Evolutionary conservation across 2,113 vertebrate genomes (phyloP).

Genomic region (Pyrgilauda ruficollis): DNA sequence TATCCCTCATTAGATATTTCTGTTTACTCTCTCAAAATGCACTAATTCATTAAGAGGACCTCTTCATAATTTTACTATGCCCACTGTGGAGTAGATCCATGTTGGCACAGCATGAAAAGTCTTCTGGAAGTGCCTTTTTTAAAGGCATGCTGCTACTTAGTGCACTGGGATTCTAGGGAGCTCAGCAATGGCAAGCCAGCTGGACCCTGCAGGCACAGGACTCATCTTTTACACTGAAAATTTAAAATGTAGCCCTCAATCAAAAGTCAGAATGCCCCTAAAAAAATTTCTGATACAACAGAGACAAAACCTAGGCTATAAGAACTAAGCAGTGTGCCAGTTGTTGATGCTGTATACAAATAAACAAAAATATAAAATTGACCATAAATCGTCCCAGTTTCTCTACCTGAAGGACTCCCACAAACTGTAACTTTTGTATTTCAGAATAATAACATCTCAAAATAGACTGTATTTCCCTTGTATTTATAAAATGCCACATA

Average conservation of each 20-base stretch:
- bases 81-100: rapidly evolving
- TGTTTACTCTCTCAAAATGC: background rate
- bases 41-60: background rate
- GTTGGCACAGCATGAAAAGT: background rate
- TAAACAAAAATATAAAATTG: background rate
- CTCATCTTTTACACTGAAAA: background rate
- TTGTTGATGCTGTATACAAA: background rate
- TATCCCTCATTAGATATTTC: background rate
- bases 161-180: background rate
- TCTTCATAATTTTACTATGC: background rate
- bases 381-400: background rate
- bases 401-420: background rate
- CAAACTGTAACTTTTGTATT: background rate
- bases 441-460: background rate
- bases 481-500: background rate
- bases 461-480: background rate
- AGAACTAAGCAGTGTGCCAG: background rate
- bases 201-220: background rate
- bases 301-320: background rate
- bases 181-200: background rate
- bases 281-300: background rate
- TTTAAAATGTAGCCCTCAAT: background rate
- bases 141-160: background rate
- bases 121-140: background rate
- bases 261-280: background rate